Conservation (phyloP, 2,888 invertebrate genomes). For the Tachystola acroxantha region DNA sequence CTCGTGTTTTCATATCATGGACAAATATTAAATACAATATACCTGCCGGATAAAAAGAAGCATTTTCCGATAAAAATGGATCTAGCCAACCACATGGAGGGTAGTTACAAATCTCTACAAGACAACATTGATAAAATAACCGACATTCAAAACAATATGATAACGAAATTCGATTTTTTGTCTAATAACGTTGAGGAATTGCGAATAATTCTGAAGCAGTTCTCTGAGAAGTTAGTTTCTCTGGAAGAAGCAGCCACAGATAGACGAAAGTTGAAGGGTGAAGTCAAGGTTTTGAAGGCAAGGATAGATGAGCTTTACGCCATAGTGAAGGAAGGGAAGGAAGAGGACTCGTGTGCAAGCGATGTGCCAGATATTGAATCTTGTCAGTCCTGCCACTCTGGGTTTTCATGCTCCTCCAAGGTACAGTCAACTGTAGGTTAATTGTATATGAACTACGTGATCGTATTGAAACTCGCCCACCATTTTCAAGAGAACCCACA, state of each 20-base stretch:
- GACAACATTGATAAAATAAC: slow-evolving; percentile 46
- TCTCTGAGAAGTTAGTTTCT: slow-evolving; percentile 42
- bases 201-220: slow-evolving; percentile 31
- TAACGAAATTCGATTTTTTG: slow-evolving; percentile 48
- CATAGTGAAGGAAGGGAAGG: slow-evolving; percentile 59
- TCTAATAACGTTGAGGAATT: slow-evolving; percentile 49
- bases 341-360: slow-evolving; percentile 41
- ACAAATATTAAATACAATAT: slow-evolving; percentile 2
- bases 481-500: no score
- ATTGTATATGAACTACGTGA: no score
- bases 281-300: slow-evolving; percentile 44
- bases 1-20: slow-evolving; percentile 4
- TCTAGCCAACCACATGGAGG: slow-evolving; percentile 28
- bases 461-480: no score
- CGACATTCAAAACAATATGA: slow-evolving; percentile 38
- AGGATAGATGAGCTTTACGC: slow-evolving; percentile 55
- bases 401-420: slow-evolving; percentile 61
- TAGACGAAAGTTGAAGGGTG: slow-evolving; percentile 37
- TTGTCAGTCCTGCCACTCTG: slow-evolving; percentile 57
- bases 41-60: neutral
- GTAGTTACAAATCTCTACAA: slow-evolving; percentile 30
- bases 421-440: no score
- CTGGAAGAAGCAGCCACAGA: slow-evolving; percentile 46
- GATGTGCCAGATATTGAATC: slow-evolving; percentile 54
- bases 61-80: slow-evolving; percentile 24